phyloP scores from a whole-genome alignment of 2,113 vertebrate genomes.

The Phyllopteryx taeniolatus region DNA sequence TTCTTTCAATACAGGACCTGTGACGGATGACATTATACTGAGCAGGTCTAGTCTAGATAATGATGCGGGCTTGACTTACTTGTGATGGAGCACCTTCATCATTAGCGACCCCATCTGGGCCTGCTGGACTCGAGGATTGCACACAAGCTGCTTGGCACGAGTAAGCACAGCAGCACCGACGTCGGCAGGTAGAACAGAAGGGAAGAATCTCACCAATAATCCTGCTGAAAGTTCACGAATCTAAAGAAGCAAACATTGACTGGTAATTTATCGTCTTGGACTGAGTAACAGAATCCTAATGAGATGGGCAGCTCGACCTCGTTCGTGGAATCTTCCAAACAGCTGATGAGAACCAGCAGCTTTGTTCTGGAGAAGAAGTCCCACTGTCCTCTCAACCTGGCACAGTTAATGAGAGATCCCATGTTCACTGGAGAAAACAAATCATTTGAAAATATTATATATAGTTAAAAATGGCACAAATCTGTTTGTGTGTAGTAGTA shows the following conservation, averaged over 20 bases:
- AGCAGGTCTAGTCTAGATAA: neutral
- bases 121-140: constrained; percentile 82
- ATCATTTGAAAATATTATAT: neutral
- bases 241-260: constrained; percentile 53
- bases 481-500: too few relatives aligned
- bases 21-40: neutral
- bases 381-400: constrained; percentile 75
- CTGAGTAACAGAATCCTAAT: neutral
- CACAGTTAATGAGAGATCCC: constrained; percentile 70
- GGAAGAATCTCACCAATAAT: constrained; percentile 79
- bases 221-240: constrained; percentile 82
- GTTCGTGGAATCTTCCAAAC: constrained; percentile 85
- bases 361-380: constrained; percentile 79
- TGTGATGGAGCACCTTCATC: constrained; percentile 79
- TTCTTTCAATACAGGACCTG: neutral
- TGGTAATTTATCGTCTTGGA: neutral
- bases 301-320: constrained; percentile 69
- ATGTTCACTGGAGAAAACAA: constrained; percentile 70
- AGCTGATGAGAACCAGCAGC: constrained; percentile 76
- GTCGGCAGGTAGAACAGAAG: constrained; percentile 54
- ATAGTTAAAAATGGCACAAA: too few relatives aligned
- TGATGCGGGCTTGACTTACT: constrained; percentile 60
- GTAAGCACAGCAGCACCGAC: constrained; percentile 61
- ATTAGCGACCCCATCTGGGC: constrained; percentile 83
- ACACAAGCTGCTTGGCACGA: constrained; percentile 64